Base-by-base conservation (phyloP, 1,140 invertebrate species). In the Hyles euphorbiae region DNA sequence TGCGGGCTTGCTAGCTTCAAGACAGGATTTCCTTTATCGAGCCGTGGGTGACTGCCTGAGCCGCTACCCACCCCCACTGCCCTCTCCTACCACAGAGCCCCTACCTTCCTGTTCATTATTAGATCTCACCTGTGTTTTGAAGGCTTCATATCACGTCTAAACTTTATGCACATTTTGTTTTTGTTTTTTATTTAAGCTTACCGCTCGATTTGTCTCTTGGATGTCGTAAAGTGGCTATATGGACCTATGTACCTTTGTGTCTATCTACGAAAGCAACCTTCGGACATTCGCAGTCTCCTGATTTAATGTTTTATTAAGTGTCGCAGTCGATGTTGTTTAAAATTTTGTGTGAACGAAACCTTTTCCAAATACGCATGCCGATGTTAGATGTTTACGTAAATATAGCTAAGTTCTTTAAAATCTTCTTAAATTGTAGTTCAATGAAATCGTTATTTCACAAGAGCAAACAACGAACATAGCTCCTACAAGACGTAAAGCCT, bases 1-100 rank as follows among this genome's bases (percentile, higher is more conserved):
- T 77, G 71, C 71, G 67, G 69, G 81, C 82, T 81, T 85, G 60
- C 74, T 74, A 80, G 84, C 80, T 86, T 84, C 73, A 76, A 67
- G 53, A 79, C 70, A 75, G 64, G 65, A 73, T 74, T 77, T 71
- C 78, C 76, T 80, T 74, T 71, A 80, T 83, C 85, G 83, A 88
- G 85, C 85, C 85, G 83, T 86, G 83, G 83, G 81, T 86, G 78
- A 76, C 76, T 70, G 67, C 78, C 73, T 77, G 71, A 70, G 73
- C 72, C 67, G 65, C 65, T 70, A 69, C 76, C 76, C 73, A 76
- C 75, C 72, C 68, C 78, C 78, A 67, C 79, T 68, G 69, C 73
- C 74, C 72, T 68, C 50, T 66, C 74, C 77, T 66, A 57, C 60
- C 70, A 79, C 72, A 63, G 72, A 71, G 74, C 78, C 80, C 76